Percentiles rank a stretch among this genome's conserved stretches.
Conservation (phyloP, 2,113 vertebrate species). For the Gymnocephalus cernua region DNA sequence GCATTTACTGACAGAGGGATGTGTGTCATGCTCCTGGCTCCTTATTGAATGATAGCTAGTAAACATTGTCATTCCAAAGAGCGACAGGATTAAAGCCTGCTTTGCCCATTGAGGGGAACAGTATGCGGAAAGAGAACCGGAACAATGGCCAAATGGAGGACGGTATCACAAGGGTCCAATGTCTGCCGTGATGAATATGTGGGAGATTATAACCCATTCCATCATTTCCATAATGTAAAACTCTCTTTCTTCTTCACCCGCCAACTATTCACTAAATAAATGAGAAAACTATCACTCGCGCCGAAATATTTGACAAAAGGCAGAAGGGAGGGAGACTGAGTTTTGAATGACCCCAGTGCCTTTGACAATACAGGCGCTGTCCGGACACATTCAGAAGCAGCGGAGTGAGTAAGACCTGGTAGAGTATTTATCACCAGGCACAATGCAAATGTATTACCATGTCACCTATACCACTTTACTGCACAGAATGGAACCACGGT, state of each 20-base stretch:
- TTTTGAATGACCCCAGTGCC: conserved; percentile 82
- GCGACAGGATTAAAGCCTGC: conserved; percentile 80
- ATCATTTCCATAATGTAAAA: conserved; percentile 89
- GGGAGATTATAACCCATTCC: conserved; percentile 85
- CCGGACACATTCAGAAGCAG: conserved; percentile 81
- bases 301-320: conserved; percentile 85
- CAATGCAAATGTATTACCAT: conserved; percentile 87
- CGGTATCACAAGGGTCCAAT: conserved; percentile 81
- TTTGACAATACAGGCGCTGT: conserved; percentile 80
- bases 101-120: conserved; percentile 74
- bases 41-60: conserved; percentile 81
- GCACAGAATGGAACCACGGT: conserved; percentile 75
- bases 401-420: conserved; percentile 83
- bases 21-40: conserved; percentile 68
- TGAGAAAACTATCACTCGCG: conserved; percentile 86
- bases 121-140: conserved; percentile 65
- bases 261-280: conserved; percentile 88
- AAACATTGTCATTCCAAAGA: conserved; percentile 81
- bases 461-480: conserved; percentile 85
- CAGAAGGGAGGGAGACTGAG: conserved; percentile 72
- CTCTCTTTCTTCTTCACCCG: conserved; percentile 73
- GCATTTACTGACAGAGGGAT: conserved; percentile 65
- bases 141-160: conserved; percentile 84
- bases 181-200: conserved; percentile 84
- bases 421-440: conserved; percentile 86